phyloP scores from a whole-genome alignment of 2,888 invertebrate genomes.

The Idaea biselata region DNA sequence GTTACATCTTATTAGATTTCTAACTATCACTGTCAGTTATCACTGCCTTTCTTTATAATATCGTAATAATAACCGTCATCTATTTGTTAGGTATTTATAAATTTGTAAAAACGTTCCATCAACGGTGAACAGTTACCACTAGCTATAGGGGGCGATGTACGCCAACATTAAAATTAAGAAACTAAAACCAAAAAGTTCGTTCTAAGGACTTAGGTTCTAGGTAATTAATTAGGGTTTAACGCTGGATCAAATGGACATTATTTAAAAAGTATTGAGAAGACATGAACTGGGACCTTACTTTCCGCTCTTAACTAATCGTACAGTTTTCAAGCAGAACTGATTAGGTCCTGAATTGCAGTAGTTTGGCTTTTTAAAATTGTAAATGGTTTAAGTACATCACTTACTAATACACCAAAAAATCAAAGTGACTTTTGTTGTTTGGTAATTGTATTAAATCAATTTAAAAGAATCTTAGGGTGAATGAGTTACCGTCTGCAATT shows the following conservation, averaged over 20 bases:
- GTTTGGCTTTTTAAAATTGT: too few species aligned
- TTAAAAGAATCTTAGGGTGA: too few species aligned
- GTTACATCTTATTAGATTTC: conserved; percentile 27
- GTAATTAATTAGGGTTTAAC: conserved; percentile 48
- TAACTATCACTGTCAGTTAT: conserved; percentile 57
- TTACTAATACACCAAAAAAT: too few species aligned
- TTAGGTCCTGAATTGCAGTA: too few species aligned
- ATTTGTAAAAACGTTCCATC: conserved; percentile 74
- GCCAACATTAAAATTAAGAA: conserved; percentile 69
- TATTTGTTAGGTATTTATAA: conserved; percentile 63
- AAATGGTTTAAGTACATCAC: too few species aligned
- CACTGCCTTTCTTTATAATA: conserved; percentile 61
- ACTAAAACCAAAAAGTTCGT: conserved; percentile 80
- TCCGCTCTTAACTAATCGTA: too few species aligned
- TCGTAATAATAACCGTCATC: conserved; percentile 59
- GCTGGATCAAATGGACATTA: background rate
- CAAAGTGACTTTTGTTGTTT: too few species aligned
- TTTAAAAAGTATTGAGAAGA: background rate
- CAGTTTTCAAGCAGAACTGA: too few species aligned
- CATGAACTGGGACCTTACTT: background rate
- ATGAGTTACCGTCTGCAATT: too few species aligned
- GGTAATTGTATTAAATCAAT: too few species aligned
- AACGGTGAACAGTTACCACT: conserved; percentile 80
- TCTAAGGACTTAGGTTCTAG: conserved; percentile 79
- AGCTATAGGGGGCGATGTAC: conserved; percentile 61